A percentile compares a stretch with the other conserved stretches of the same genome.
These are phyloP conservation scores for Nycticebus coucang DNA, from an alignment of 2,113 vertebrate species.

Conservation along the genomic window DNA sequence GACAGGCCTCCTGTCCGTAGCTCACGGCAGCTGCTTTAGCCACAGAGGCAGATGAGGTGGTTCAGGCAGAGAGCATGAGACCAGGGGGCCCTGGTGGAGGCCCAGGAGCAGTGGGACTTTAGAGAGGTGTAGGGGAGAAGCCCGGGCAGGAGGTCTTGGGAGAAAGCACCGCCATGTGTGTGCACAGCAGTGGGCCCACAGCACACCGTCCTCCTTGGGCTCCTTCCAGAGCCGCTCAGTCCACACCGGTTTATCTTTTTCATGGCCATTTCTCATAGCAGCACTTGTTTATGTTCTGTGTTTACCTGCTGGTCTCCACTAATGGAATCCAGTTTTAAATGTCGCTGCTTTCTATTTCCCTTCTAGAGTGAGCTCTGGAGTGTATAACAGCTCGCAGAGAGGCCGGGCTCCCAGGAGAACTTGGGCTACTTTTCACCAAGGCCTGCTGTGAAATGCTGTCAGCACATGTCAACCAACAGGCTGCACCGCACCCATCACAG, in stretches of 20 bases:
- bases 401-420: neutral
- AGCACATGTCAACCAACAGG: neutral
- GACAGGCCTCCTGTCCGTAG: neutral
- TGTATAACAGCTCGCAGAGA: neutral
- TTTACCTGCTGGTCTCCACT: neutral
- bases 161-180: neutral
- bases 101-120: neutral
- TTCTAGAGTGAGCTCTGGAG: neutral
- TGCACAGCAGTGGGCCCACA: accelerated
- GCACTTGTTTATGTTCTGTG: neutral
- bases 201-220: neutral
- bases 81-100: too few species aligned
- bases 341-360: neutral
- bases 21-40: neutral
- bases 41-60: neutral
- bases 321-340: neutral
- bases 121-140: neutral
- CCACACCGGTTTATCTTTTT: neutral
- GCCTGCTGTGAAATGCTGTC: neutral
- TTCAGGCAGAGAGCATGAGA: neutral
- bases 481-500: neutral
- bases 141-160: neutral
- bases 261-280: neutral
- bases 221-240: neutral
- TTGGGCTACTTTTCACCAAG: neutral